Base-by-base conservation (phyloP, 2,888 invertebrate genomes). In the Drosophila fulvimacula region DNA sequence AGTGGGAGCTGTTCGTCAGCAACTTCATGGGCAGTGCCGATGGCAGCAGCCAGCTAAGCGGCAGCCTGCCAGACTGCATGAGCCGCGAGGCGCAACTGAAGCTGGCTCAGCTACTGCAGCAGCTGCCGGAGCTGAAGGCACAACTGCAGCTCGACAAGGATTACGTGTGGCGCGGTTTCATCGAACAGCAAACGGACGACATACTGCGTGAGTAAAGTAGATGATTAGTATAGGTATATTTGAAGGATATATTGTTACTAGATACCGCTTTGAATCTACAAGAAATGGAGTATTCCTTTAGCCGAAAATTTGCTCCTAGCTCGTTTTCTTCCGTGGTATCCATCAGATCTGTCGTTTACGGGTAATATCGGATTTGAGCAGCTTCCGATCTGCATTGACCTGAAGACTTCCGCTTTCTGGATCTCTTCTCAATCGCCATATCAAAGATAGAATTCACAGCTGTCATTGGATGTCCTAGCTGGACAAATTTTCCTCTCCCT, bases 181-280 rank as follows among this genome's bases (percentile, higher is more conserved):
- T 90, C 2, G 89, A 90, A 17, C 76, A 74, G 21, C 82, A 90
- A 63, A 67, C 84, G 13, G 75, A 81, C 11, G 81, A 94, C 95
- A 89, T 83, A 95, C 95, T 90, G 91, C 93, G 56, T 94, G 94
- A 76, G 93, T 97, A 56, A 95, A 36, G 32, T 2, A 1, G 15
- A 39, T 30, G 21, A 19, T 52, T 27, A 21, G 24, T n/a, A 3
- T 7, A 2, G 11, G n/a, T n/a, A 44, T 44, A 4, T 9, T n/a
- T n/a, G 5, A 5, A 4, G n/a, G 9, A 10, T 30, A 7, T 30
- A 1, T 13, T 49, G 5, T 11, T 10, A 3, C 10, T n/a, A 27
- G 10, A 46, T 24, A 46, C 27, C 3, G n/a, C n/a, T n/a, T n/a
- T n/a, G n/a, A n/a, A n/a, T n/a, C n/a, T n/a, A n/a, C n/a, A n/a